Evolutionary conservation across 2,113 vertebrate species (phyloP).

Genomic region (Cheilinus undulatus): DNA sequence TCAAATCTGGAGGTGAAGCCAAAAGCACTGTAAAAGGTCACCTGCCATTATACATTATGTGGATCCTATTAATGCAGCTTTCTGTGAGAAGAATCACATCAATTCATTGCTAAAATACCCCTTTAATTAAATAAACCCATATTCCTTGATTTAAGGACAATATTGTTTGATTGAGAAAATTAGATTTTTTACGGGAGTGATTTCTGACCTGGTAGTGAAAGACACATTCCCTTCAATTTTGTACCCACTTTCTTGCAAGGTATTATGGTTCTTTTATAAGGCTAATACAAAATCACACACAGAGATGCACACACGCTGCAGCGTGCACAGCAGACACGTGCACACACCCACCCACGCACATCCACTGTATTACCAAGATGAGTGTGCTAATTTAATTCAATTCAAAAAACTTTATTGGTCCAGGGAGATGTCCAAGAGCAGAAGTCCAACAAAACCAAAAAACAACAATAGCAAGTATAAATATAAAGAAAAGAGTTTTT

Average conservation of each 20-base stretch:
- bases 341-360: too few species aligned
- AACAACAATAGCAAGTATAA: too few species aligned
- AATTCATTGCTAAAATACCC: conserved; percentile 68
- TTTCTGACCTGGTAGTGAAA: conserved; percentile 44
- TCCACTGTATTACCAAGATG: too few species aligned
- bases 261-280: conserved; percentile 44
- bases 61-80: conserved; percentile 79
- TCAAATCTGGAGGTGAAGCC: conserved; percentile 81
- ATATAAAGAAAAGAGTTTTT: too few species aligned
- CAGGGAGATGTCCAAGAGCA: too few species aligned
- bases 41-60: conserved; percentile 70
- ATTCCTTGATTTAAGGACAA: conserved; percentile 45
- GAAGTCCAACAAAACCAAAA: too few species aligned
- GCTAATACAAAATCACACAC: conserved; percentile 8
- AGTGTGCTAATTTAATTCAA: too few species aligned
- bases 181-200: conserved; percentile 12
- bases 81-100: conserved; percentile 60
- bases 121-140: conserved; percentile 32
- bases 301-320: too few species aligned
- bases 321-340: too few species aligned
- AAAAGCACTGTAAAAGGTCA: conserved; percentile 81
- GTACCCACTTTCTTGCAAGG: conserved; percentile 11
- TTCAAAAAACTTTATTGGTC: too few species aligned
- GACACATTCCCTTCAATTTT: conserved; percentile 13
- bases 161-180: conserved; percentile 51